These are phyloP conservation scores for Podilymbus podiceps DNA, from an alignment of 2,113 vertebrate species.

Conservation along the genomic window DNA sequence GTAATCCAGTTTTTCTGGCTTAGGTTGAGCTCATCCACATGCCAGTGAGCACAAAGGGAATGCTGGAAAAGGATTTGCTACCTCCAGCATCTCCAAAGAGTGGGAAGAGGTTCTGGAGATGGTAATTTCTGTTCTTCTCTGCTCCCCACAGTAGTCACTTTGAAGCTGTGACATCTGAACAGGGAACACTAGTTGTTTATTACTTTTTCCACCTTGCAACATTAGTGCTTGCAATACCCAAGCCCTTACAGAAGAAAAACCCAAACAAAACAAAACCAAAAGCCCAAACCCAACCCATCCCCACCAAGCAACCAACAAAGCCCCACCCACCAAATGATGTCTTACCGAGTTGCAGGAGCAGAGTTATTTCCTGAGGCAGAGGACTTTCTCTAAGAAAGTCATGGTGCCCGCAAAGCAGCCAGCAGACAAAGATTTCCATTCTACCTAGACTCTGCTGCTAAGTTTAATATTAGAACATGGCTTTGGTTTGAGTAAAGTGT, in stretches of 20 bases:
- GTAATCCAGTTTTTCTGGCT: conserved; percentile 45
- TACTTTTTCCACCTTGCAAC: not conserved
- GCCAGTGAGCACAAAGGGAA: not conserved
- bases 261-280: too few species aligned
- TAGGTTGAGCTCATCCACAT: not conserved
- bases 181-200: not conserved
- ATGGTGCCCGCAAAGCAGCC: not conserved
- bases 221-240: not conserved
- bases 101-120: not conserved
- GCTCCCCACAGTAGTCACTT: not conserved
- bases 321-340: not conserved
- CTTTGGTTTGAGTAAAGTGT: not conserved
- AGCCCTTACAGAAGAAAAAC: not conserved
- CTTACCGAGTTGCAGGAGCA: not conserved
- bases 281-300: not conserved
- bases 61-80: not conserved
- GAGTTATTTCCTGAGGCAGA: not conserved
- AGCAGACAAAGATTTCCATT: not conserved
- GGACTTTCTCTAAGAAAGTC: not conserved
- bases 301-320: not conserved
- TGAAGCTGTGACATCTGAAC: not conserved
- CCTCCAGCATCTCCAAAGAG: not conserved
- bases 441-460: not conserved
- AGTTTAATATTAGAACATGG: not conserved
- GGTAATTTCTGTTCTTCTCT: not conserved